Base-by-base conservation (phyloP, 2,113 vertebrate species). In the Caranx ignobilis region DNA sequence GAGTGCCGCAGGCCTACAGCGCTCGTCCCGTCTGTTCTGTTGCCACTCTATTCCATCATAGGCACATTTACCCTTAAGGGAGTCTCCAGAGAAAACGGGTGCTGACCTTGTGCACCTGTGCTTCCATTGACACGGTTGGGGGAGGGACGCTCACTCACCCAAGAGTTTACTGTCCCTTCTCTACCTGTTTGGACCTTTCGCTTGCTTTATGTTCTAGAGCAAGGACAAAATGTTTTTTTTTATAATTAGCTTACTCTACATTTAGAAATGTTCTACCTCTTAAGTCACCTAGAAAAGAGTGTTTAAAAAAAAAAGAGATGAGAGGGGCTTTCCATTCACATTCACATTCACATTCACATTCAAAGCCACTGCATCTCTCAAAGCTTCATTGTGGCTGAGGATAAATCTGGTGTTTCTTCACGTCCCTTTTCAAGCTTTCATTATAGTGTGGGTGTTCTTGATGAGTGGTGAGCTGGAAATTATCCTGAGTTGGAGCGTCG, bases 401-500 rank as follows among this genome's bases (percentile, higher is more conserved):
- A 94, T 95, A 95, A 95, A 96, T 95, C 93, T 92, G 84, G 75
- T 93, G 93, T 93, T 95, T 88, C 71, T 88, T 90, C 80, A 81
- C 45, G 4, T 77, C 74, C 52, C 77, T 75, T 76, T 77, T 88
- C 76, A 70, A 72, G 83, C 88, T 87, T 89, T 84, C 87, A 89
- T 94, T 88, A 80, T 93, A 85, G 94, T 89, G 86, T 83, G 94
- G 93, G 94, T 95, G 91, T 95, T 94, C 95, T 92, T 96, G 95
- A 97, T 96, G 95, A 96, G 96, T 92, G 94, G 95, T 95, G 95
- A 96, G 96, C 96, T 96, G 97, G 96, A 97, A 96, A 96, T 95
- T 94, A 96, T 95, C 95, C 95, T 83, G 90, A 93, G 95, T 93
- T 89, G 91, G 92, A 95, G 93, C 92, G 86, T 94, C 94, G 93